Base-by-base conservation (phyloP, 2,888 invertebrate genomes). In the Meghimatium bilineatum region DNA sequence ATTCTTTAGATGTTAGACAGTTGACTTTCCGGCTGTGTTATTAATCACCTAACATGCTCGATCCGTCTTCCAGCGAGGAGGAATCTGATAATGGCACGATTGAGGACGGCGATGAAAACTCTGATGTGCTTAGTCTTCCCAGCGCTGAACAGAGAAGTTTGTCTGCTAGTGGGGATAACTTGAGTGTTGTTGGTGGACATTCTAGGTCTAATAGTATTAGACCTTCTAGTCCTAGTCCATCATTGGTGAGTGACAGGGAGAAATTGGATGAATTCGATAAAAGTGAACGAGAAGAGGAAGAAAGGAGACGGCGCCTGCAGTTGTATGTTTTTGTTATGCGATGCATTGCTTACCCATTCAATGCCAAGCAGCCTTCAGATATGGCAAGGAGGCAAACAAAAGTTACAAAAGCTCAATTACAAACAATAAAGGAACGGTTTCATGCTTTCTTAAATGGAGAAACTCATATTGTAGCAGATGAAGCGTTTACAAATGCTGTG, bases 291-390 rank as follows among this genome's bases (percentile, higher is more conserved):
- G 96, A 99, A 93, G 99, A 99, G 94, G 99, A 99, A 93, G 98
- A 99, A 91, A 96, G 98, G 87, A 99, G 99, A 93, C 96, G 96
- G 86, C 96, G 97, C 86, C 96, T 99, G 85, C 99, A 99, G 93
- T 95, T 99, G 67, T 99, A 99, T 94, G 99, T 99, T 88, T 99
- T 99, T 94, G 97, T 99, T 88, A 98, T 99, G 88, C 95, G 99
- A 93, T 98, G 99, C 94, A 96, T 99, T 92, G 98, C 99, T 14
- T 99, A 99, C 95, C 99, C 99, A 17, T 99, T 99, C 95, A 99
- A 99, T 94, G 98, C 99, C 23, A 99, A 99, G 94, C 99, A 99
- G 93, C 98, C 98, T 0, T 98, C 98, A 14, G 99, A 99, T 94
- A 98, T 99, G 98, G 97, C 98, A 2, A 95, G 97, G 79, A 95